Percentiles rank a stretch among this genome's conserved stretches.
Evolutionary conservation across 2,113 vertebrate genomes (phyloP).

Genomic region (Orycteropus afer): DNA sequence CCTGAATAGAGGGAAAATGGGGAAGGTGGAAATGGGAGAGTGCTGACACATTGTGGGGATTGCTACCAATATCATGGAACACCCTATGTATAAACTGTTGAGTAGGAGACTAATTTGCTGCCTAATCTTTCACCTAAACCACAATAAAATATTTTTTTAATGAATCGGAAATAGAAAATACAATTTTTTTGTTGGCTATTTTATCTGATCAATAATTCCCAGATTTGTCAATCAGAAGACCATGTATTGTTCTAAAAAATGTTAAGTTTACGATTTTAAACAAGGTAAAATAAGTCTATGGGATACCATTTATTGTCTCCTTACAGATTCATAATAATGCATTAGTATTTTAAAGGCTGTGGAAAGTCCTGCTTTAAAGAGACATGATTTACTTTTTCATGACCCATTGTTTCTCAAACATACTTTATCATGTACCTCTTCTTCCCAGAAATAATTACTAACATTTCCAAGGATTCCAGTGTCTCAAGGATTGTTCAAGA

Average conservation of each 20-base stretch:
- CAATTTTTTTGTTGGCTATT: background rate
- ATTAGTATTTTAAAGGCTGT: conserved; percentile 13
- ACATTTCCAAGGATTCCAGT: background rate
- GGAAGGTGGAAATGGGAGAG: no score
- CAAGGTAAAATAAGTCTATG: background rate
- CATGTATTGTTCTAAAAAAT: background rate
- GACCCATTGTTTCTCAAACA: background rate
- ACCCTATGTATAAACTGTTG: background rate
- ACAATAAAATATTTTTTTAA: background rate
- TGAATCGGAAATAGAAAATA: background rate
- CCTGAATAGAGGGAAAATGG: no score
- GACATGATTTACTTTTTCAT: background rate
- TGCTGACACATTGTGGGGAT: background rate
- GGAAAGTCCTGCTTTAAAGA: background rate
- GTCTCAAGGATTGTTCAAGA: background rate
- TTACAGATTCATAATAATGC: background rate
- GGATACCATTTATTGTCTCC: background rate
- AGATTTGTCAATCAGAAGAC: background rate
- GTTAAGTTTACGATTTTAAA: background rate
- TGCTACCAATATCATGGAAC: no score
- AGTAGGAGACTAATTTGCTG: background rate
- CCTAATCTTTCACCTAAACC: background rate
- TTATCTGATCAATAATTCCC: background rate
- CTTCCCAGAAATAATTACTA: background rate
- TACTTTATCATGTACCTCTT: background rate